phyloP scores from a whole-genome alignment of 1,140 invertebrate genomes.

The Littorina saxatilis region DNA sequence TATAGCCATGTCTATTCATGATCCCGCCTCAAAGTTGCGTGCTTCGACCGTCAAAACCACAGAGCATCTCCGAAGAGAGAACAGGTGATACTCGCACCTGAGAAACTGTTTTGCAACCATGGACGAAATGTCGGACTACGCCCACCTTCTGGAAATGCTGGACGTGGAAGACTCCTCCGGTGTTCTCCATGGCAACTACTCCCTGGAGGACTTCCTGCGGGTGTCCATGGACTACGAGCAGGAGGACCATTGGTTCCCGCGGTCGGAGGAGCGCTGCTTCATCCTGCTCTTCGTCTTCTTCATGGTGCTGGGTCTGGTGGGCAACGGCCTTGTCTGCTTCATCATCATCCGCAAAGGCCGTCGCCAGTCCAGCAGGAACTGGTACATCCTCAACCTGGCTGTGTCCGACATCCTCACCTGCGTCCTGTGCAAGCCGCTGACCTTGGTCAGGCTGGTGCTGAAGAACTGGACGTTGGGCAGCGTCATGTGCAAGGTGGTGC shows the following conservation, averaged over 20 bases:
- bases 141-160: constrained; percentile 32
- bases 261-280: constrained; percentile 57
- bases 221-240: constrained; percentile 43
- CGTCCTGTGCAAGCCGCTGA: constrained; percentile 71
- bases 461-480: constrained; percentile 73
- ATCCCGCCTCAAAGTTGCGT: too few species aligned
- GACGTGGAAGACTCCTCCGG: neutral
- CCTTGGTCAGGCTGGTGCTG: constrained; percentile 66
- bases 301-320: constrained; percentile 72
- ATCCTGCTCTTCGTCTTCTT: constrained; percentile 72
- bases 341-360: constrained; percentile 70
- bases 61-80: too few species aligned
- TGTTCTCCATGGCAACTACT: constrained; percentile 41
- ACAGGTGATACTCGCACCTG: too few species aligned
- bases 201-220: constrained; percentile 44
- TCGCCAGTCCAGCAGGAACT: constrained; percentile 72
- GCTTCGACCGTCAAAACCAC: too few species aligned
- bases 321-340: constrained; percentile 75
- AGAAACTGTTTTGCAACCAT: too few species aligned
- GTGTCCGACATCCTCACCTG: constrained; percentile 73
- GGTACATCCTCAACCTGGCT: constrained; percentile 76
- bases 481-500: constrained; percentile 70
- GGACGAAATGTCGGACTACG: neutral
- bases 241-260: constrained; percentile 46
- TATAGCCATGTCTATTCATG: too few species aligned